Conservation (phyloP, 1,140 invertebrate genomes). For the Agrypnia vestita region DNA sequence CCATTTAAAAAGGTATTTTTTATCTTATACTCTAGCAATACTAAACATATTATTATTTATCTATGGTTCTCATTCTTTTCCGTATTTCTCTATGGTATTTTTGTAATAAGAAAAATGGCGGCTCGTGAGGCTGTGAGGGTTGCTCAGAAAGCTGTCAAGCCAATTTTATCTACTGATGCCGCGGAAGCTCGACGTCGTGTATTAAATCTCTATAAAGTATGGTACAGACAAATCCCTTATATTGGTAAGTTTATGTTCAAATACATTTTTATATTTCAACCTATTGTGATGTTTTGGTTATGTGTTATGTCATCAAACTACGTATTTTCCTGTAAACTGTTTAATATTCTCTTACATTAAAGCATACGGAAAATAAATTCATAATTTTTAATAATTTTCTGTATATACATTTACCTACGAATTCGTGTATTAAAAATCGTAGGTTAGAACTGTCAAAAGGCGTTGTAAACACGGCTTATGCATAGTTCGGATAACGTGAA, state of each 20-base stretch:
- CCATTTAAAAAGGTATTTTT: too few relatives aligned
- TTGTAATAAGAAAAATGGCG: slow-evolving; percentile 61
- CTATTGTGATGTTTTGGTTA: slow-evolving; percentile 24
- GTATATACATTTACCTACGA: too few relatives aligned
- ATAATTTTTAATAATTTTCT: too few relatives aligned
- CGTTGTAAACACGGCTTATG: too few relatives aligned
- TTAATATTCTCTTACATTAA: not conserved
- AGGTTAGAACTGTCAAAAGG: too few relatives aligned
- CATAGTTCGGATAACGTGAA: too few relatives aligned
- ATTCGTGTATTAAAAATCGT: too few relatives aligned
- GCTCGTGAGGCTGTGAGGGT: slow-evolving; percentile 74
- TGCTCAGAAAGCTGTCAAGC: slow-evolving; percentile 81
- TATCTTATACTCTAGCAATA: too few relatives aligned
- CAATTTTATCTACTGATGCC: slow-evolving; percentile 85
- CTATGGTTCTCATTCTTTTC: too few relatives aligned
- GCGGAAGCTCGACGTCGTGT: slow-evolving; percentile 86
- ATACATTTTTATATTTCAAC: not conserved
- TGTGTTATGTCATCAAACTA: slow-evolving; percentile 52
- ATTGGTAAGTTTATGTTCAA: slow-evolving; percentile 75
- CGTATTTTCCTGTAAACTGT: slow-evolving; percentile 1
- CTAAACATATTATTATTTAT: too few relatives aligned
- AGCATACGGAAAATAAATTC: too few relatives aligned
- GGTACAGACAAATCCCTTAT: slow-evolving; percentile 87
- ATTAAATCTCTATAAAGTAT: slow-evolving; percentile 90
- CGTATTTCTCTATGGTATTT: too few relatives aligned